Percentiles rank a stretch among this genome's conserved stretches.
These are phyloP conservation scores for Corythornis leucogaster DNA, from an alignment of 2,797 vertebrate genomes.

Conservation along the genomic window DNA sequence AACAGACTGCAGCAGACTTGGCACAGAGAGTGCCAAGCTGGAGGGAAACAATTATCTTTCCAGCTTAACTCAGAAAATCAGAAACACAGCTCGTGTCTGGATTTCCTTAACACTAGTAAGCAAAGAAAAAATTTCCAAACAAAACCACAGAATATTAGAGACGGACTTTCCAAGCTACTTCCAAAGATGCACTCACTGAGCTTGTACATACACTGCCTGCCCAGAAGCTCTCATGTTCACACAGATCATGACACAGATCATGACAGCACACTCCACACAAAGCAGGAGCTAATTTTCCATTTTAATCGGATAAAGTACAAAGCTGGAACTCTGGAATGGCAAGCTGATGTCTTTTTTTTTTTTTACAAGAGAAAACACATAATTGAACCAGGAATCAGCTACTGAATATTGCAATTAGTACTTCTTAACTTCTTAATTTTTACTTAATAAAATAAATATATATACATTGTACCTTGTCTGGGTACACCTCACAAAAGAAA, in stretches of 20 bases:
- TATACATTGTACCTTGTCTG: not conserved
- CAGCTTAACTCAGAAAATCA: constrained; percentile 14
- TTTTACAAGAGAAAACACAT: not conserved
- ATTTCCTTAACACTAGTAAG: constrained; percentile 25
- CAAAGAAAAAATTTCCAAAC: constrained; percentile 22
- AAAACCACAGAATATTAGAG: constrained; percentile 17
- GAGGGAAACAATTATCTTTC: constrained; percentile 8
- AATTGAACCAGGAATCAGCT: not conserved
- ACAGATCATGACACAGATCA: not conserved
- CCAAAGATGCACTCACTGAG: not conserved
- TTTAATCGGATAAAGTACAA: not conserved
- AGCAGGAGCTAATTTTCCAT: not conserved
- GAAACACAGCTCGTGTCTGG: not conserved
- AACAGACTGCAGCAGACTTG: not conserved
- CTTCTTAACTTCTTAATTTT: not conserved
- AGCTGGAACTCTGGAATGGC: not conserved
- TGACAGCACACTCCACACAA: not conserved
- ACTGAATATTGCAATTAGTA: not conserved
- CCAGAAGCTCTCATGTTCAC: not conserved
- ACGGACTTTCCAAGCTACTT: not conserved
- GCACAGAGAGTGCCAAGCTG: not conserved
- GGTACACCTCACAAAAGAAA: not conserved
- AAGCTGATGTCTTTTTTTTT: not conserved
- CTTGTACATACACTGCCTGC: not conserved
- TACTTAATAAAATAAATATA: not conserved